A percentile compares a stretch with the other conserved stretches of the same genome.
These are phyloP conservation scores for Holothuria glaberrima DNA, from an alignment of 35 echinoderm and acorn worm species.

Conservation along the genomic window DNA sequence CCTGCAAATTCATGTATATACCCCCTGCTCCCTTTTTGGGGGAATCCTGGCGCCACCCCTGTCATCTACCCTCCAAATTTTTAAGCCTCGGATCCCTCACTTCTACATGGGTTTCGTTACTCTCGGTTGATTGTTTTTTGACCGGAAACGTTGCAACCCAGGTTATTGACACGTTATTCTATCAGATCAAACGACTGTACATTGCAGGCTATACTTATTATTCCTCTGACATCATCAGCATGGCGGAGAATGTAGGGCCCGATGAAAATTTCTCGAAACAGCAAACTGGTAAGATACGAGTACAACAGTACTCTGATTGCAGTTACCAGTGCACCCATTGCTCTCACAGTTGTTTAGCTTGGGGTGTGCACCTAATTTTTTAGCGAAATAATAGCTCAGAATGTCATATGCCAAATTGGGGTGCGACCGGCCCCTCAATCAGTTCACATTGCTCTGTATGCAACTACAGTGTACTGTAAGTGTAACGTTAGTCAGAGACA, in stretches of 20 bases:
- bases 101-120: too few relatives aligned
- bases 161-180: too few relatives aligned
- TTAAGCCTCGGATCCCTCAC: too few relatives aligned
- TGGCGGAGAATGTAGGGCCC: slow-evolving; percentile 66
- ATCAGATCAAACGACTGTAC: slow-evolving; percentile 25
- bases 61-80: too few relatives aligned
- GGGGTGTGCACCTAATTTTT: not conserved
- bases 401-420: slow-evolving; percentile 20
- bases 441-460: not conserved
- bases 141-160: too few relatives aligned
- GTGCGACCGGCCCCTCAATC: slow-evolving; percentile 49
- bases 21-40: too few relatives aligned
- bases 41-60: too few relatives aligned
- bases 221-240: slow-evolving; percentile 65
- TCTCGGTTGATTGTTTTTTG: too few relatives aligned
- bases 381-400: not conserved
- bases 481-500: too few relatives aligned
- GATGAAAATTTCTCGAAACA: slow-evolving; percentile 59
- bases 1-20: too few relatives aligned
- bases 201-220: slow-evolving; percentile 35
- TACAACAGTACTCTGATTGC: not conserved
- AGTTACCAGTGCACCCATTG: not conserved
- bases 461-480: not conserved
- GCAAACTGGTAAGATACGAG: slow-evolving; percentile 54
- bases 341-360: not conserved